Percentiles rank a stretch among this genome's conserved stretches.
phyloP scores from a whole-genome alignment of 2,113 vertebrate genomes.

The Gulo gulo region DNA sequence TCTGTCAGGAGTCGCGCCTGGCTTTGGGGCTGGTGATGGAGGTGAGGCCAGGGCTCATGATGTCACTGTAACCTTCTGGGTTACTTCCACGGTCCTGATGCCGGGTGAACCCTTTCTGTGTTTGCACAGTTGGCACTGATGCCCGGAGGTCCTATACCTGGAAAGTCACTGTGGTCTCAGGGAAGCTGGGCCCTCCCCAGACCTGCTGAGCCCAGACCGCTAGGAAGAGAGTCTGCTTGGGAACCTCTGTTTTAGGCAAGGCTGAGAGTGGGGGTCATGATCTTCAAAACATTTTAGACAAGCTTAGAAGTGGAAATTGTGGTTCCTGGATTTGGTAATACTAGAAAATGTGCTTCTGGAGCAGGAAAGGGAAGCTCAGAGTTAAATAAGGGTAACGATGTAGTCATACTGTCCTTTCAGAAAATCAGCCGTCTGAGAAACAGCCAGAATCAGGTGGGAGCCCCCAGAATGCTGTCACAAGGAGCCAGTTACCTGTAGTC shows the following conservation, averaged over 20 bases:
- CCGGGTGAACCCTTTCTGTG: background rate
- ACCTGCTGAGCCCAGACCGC: background rate
- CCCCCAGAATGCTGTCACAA: background rate
- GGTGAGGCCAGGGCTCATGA: too few species aligned
- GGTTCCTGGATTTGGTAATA: background rate
- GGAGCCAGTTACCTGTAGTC: background rate
- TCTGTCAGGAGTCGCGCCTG: background rate
- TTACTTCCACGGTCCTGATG: rapidly evolving
- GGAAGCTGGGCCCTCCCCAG: background rate
- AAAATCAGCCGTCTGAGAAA: background rate
- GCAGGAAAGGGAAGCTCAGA: background rate
- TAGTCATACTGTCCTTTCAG: background rate
- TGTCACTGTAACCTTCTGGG: background rate
- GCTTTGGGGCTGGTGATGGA: background rate
- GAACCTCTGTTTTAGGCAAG: background rate
- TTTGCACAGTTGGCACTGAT: background rate
- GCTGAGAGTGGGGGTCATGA: background rate
- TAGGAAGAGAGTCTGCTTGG: background rate
- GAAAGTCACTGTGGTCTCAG: background rate
- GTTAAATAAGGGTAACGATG: background rate
- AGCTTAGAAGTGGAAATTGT: background rate
- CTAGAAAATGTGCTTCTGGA: background rate
- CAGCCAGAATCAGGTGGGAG: background rate
- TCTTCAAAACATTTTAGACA: background rate
- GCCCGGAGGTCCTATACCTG: background rate